Conservation (phyloP, 2,888 invertebrate species). For the Apoderus coryli region DNA sequence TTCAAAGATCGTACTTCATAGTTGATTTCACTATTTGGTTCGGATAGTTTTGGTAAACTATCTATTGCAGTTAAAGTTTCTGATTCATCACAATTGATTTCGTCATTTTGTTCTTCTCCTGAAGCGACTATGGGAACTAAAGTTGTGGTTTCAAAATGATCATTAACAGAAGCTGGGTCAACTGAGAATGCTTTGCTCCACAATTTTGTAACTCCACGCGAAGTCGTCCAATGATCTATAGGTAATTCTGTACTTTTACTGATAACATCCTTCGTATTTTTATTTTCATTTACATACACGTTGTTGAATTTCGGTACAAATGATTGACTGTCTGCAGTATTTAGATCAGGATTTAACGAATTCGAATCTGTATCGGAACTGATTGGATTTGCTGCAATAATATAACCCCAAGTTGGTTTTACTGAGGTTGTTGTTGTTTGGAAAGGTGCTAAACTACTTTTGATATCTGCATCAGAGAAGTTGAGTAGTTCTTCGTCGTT, state of each 20-base stretch:
- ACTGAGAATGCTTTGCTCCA: slow-evolving; percentile 56
- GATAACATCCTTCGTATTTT: no score
- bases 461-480: slow-evolving; percentile 51
- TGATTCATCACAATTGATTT: slow-evolving; percentile 15
- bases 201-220: slow-evolving; percentile 37
- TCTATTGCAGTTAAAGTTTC: slow-evolving; percentile 10
- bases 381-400: slow-evolving; percentile 24
- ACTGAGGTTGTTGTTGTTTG: slow-evolving; percentile 34
- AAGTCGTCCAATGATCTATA: slow-evolving; percentile 28
- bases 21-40: slow-evolving; percentile 24
- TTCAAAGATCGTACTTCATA: slow-evolving; percentile 33
- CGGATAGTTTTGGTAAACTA: slow-evolving; percentile 10
- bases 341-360: slow-evolving; percentile 36
- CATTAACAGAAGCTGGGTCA: slow-evolving; percentile 59
- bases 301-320: slow-evolving; percentile 43
- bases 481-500: slow-evolving; percentile 59
- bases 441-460: slow-evolving; percentile 23
- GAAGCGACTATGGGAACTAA: slow-evolving; percentile 11
- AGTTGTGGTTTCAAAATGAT: slow-evolving; percentile 31
- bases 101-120: slow-evolving; percentile 15
- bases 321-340: slow-evolving; percentile 55
- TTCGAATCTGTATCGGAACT: no score
- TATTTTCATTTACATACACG: slow-evolving; percentile 32
- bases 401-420: slow-evolving; percentile 28
- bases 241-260: slow-evolving; percentile 21